Base-by-base conservation (phyloP, 1,140 invertebrate species). In the Bemisia tabaci region DNA sequence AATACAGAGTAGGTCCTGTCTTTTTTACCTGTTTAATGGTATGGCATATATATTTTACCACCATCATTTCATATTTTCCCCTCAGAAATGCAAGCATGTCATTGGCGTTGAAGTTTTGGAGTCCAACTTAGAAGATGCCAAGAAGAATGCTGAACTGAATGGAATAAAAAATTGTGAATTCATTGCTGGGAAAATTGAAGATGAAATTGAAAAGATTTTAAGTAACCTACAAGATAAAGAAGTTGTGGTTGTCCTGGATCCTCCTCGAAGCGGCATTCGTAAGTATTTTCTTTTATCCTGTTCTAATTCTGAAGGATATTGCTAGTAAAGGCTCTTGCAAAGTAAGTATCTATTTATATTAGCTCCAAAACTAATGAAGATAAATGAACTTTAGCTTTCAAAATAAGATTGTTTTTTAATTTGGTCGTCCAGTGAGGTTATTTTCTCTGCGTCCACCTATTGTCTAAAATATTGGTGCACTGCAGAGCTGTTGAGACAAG, bases 191-290 rank as follows among this genome's bases (percentile, higher is more conserved):
- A 91, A 90, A 77, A 95, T 94, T 1, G 95, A 98, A 80, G 88
- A 94, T 73, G 84, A 91, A 33, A 82, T 98, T 70, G 81, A 83
- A 1, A 81, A 85, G 1, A 84, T 94, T 23, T 81, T 88, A 70
- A 80, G 81, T 2, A 78, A 85, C 70, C 79, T 83, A 0, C 72
- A 76, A 1, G 68, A 64, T 22, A 67, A 68, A 27, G 83, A 87
- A 68, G 80, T 96, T 21, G 83, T 95, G 33, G 95, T 94, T 2
- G 83, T 98, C 58, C 87, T 98, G 1, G 96, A 98, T 82, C 96
- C 96, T 22, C 96, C 96, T 0, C 82, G 96, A 73, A 87, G 90
- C 67, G 95, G 95, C 21, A 78, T 97, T 68, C 91, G 88, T 90
- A 79, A 84, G 87, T 68, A 25, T 22, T 39, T 9, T 26, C 2